Percentiles rank a stretch among this genome's conserved stretches.
Conservation (phyloP, 2,797 vertebrate genomes). For the Halcyon leucocephala region DNA sequence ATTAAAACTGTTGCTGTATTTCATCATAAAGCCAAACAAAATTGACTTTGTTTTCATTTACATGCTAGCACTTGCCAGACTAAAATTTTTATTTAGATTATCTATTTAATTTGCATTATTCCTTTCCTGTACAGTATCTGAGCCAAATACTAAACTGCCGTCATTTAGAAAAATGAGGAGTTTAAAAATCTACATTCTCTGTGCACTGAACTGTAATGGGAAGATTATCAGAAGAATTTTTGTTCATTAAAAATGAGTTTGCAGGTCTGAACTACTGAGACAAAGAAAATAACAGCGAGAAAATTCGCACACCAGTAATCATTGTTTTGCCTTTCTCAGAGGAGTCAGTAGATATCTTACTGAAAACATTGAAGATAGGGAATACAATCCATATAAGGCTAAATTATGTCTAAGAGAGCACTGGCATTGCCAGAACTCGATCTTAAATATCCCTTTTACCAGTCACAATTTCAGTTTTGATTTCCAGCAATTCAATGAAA, state of each 20-base stretch:
- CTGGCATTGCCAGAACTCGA: background rate
- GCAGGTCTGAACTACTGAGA: background rate
- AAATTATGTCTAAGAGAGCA: background rate
- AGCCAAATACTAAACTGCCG: background rate
- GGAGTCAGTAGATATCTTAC: background rate
- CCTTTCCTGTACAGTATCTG: background rate
- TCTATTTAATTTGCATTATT: slow-evolving; percentile 8
- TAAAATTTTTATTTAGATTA: background rate
- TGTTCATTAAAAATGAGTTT: background rate
- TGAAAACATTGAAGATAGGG: background rate
- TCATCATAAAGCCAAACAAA: background rate
- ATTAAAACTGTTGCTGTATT: background rate
- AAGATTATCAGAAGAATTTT: background rate
- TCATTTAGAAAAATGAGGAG: background rate
- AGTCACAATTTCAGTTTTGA: background rate
- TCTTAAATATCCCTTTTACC: background rate
- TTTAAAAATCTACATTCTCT: background rate
- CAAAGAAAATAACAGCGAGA: background rate
- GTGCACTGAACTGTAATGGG: background rate
- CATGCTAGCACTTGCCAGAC: background rate
- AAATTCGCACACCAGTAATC: background rate
- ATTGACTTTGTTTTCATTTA: background rate
- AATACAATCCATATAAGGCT: background rate
- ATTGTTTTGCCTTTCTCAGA: background rate
- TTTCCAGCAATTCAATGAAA: background rate